Percentiles rank a stretch among this genome's conserved stretches.
Conservation (phyloP, 2,113 vertebrate species). For the Climacteris rufus region DNA sequence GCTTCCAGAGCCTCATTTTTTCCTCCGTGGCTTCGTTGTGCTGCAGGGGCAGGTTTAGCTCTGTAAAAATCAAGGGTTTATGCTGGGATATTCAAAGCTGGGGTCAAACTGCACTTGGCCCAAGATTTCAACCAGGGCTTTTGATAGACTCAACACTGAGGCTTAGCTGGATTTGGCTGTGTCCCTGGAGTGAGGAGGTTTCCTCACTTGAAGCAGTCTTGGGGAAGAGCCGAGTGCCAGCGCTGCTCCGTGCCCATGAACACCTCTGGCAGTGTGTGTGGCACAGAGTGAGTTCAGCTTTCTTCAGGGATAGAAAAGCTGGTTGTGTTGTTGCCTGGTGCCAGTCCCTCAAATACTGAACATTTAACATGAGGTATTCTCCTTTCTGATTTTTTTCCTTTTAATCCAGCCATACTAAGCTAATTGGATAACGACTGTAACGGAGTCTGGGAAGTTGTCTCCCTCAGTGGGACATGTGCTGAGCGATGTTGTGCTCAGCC, state of each 20-base stretch:
- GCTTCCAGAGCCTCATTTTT: not conserved
- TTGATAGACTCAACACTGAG: not conserved
- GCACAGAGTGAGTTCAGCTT: not conserved
- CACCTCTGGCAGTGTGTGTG: accelerated
- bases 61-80: not conserved
- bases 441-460: not conserved
- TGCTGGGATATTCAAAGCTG: not conserved
- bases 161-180: not conserved
- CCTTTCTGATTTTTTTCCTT: not conserved
- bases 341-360: not conserved
- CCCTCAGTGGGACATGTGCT: not conserved
- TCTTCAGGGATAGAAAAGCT: not conserved
- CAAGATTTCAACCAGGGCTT: not conserved
- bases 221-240: not conserved
- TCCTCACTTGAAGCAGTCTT: not conserved
- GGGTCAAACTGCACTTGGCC: not conserved
- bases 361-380: not conserved
- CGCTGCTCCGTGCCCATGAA: accelerated
- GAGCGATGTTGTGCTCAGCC: not conserved
- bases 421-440: not conserved
- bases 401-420: not conserved
- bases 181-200: not conserved
- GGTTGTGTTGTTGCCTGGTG: not conserved
- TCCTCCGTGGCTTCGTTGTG: accelerated
- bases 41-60: not conserved